phyloP scores from a whole-genome alignment of 2,113 vertebrate genomes.

The Lota lota region DNA sequence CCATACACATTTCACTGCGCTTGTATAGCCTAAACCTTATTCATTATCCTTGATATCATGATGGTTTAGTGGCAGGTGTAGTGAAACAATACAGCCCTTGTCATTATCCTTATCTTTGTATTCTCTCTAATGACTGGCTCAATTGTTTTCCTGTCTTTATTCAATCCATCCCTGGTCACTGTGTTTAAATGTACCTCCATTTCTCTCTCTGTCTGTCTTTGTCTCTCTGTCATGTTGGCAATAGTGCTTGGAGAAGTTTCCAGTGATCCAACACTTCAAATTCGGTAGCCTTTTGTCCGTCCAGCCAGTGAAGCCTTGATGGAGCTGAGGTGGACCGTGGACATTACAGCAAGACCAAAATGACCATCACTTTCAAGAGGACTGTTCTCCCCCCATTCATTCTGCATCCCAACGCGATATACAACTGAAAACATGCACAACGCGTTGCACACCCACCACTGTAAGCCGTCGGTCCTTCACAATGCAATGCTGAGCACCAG shows the following conservation, averaged over 20 bases:
- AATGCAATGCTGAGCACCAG: too few species aligned
- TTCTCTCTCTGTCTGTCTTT: not conserved
- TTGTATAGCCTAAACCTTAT: too few species aligned
- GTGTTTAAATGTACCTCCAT: not conserved
- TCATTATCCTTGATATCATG: too few species aligned
- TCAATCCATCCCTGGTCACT: too few species aligned
- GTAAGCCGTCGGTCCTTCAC: too few species aligned
- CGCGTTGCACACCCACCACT: not conserved
- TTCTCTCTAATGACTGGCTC: too few species aligned
- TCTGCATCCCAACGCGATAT: not conserved
- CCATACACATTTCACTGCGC: too few species aligned
- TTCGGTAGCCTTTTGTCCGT: slow-evolving; percentile 96
- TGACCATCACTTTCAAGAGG: slow-evolving; percentile 12
- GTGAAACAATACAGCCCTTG: too few species aligned
- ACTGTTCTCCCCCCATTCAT: slow-evolving; percentile 9
- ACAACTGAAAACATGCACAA: slow-evolving; percentile 24
- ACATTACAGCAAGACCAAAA: slow-evolving; percentile 41
- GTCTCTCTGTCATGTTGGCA: slow-evolving; percentile 7
- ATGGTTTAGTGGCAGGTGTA: too few species aligned
- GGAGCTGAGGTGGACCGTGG: slow-evolving; percentile 11
- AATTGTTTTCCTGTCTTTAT: too few species aligned
- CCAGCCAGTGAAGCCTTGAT: slow-evolving; percentile 84
- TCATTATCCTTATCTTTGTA: too few species aligned
- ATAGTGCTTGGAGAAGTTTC: slow-evolving; percentile 98
- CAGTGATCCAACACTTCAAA: slow-evolving; percentile 98